Evolutionary conservation across 2,797 vertebrate species (phyloP).

Genomic region (Halcyon chelicuti): DNA sequence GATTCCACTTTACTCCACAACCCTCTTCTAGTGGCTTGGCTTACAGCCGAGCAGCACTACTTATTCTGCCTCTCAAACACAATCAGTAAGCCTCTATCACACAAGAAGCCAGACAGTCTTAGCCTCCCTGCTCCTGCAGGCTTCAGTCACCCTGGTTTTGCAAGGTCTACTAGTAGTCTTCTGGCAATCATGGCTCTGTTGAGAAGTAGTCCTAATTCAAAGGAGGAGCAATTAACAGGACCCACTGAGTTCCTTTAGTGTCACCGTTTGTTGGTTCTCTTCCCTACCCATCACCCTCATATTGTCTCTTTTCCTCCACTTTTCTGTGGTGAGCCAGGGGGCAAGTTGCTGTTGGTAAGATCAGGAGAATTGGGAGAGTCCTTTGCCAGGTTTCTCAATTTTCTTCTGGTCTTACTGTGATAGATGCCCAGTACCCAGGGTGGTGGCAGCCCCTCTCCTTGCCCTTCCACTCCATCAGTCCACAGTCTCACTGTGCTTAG

Average conservation of each 20-base stretch:
- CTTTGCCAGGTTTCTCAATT: not conserved
- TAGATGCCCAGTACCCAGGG: not conserved
- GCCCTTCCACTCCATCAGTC: not conserved
- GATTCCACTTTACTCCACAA: not conserved
- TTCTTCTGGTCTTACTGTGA: not conserved
- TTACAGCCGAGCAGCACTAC: not conserved
- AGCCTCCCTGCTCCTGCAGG: not conserved
- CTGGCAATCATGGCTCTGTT: not conserved
- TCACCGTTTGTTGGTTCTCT: not conserved
- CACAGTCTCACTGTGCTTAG: not conserved
- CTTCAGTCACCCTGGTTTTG: not conserved
- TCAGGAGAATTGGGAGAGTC: not conserved
- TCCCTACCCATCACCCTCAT: not conserved
- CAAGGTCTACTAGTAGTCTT: not conserved
- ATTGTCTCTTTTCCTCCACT: not conserved
- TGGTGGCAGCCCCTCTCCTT: fast-evolving
- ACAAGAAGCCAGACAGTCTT: not conserved
- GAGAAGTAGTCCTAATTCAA: not conserved
- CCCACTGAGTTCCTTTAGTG: not conserved
- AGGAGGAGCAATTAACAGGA: not conserved
- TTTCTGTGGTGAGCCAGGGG: not conserved
- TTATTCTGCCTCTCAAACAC: not conserved
- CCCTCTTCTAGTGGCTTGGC: constrained; percentile 5
- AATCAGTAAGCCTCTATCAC: not conserved
- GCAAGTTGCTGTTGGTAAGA: not conserved